Base-by-base conservation (phyloP, 2,888 invertebrate species). In the Catocala sponsa region DNA sequence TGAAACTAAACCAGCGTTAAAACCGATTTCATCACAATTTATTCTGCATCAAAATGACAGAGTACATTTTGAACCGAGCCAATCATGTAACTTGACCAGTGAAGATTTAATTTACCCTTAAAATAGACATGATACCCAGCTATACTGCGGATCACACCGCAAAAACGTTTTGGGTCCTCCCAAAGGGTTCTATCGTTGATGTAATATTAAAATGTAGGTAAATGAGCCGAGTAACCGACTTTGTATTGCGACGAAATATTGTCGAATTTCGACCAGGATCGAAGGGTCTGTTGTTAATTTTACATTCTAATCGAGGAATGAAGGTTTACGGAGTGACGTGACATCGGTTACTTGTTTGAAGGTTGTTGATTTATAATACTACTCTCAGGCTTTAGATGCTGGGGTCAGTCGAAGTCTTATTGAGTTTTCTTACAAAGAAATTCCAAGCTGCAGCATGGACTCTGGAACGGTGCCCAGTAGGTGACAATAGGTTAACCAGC, bases 151-250 rank as follows among this genome's bases (percentile, higher is more conserved):
- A 65, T 55, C 59, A 59, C 54, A 80, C 79, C 79, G 66, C 80
- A 77, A 79, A 79, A 80, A 69, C 79, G 77, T 72, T 79, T 79
- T 64, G 69, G 80, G 79, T 63, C 59, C 55, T 59, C 67, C 70
- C 68, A 41, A 56, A 63, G 65, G 79, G 70, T 65, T 64, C 46
- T 50, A 44, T 47, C 58, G 68, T 59, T 66, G 69, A 71, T 70
- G 67, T 72, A 66, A 74, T 73, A 78, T 79, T 78, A 78, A 77
- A 77, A 77, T 75, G 67, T 67, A 67, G 62, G 67, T 74, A 68
- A 77, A 77, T 78, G 70, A 74, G 69, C 51, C 51, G 55, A 55
- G 58, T 43, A 62, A 51, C 35, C 59, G 51, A 68, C 52, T 42
- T 50, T 41, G 44, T 35, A 43, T 13, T 43, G 47, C 54, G 53